Percentiles rank a stretch among this genome's conserved stretches.
Evolutionary conservation across 2,888 invertebrate species (phyloP).

Genomic region (Epinotia nisella): DNA sequence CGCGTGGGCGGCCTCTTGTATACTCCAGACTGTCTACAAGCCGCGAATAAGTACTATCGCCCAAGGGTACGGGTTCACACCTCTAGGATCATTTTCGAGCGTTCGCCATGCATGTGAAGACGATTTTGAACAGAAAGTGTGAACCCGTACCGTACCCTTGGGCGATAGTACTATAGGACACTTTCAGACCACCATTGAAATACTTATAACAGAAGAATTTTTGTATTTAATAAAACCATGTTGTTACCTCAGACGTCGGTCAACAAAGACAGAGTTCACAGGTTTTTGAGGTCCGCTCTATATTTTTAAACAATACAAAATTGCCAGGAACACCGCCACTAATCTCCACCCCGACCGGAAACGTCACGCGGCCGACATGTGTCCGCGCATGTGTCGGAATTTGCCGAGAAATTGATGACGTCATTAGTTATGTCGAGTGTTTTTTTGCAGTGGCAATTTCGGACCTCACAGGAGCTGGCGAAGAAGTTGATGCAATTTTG

Average conservation of each 20-base stretch:
- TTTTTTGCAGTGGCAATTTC: slow-evolving; percentile 53
- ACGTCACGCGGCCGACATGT: slow-evolving; percentile 75
- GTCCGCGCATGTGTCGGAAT: slow-evolving; percentile 74
- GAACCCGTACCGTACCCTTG: no score
- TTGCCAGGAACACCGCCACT: slow-evolving; percentile 51
- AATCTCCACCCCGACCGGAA: slow-evolving; percentile 68
- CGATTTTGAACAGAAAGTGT: no score
- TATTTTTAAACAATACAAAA: background rate
- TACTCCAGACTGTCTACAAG: no score
- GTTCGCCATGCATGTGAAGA: no score
- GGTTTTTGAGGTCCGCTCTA: background rate
- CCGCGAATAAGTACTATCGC: no score
- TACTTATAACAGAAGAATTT: no score
- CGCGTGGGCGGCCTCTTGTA: no score
- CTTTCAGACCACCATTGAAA: no score
- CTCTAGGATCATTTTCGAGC: no score
- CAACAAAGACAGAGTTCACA: background rate
- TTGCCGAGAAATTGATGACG: slow-evolving; percentile 75
- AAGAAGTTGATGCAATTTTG: slow-evolving; percentile 31
- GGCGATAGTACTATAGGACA: no score
- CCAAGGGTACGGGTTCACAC: no score
- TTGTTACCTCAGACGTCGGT: background rate
- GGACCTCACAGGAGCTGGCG: slow-evolving; percentile 69
- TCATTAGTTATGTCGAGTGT: slow-evolving; percentile 76
- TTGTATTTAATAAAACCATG: no score